These are phyloP conservation scores for Eupithecia subfuscata DNA, from an alignment of 2,888 invertebrate genomes.

Conservation along the genomic window DNA sequence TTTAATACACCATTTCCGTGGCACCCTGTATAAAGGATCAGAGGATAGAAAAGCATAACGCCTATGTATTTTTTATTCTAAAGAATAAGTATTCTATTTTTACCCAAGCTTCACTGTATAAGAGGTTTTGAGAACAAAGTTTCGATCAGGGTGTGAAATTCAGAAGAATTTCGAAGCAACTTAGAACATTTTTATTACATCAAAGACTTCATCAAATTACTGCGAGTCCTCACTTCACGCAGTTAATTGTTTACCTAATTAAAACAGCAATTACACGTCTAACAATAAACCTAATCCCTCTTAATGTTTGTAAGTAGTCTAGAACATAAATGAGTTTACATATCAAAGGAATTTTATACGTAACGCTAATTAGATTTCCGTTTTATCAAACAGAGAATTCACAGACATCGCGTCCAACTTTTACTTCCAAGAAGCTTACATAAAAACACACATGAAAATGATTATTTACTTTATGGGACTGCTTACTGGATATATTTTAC, in stretches of 20 bases:
- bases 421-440: slow-evolving; percentile 86
- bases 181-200: not conserved
- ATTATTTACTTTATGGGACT: slow-evolving; percentile 88
- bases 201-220: not conserved
- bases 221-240: not conserved
- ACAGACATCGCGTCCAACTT: slow-evolving; percentile 85
- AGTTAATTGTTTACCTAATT: slow-evolving; percentile 10
- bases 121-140: not conserved
- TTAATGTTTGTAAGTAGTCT: slow-evolving; percentile 13
- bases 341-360: slow-evolving; percentile 12
- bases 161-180: not conserved
- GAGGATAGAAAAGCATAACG: no score
- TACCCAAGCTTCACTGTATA: not conserved
- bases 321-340: slow-evolving; percentile 6
- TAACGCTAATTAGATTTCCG: slow-evolving; percentile 7
- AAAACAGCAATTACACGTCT: slow-evolving; percentile 14
- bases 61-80: no score
- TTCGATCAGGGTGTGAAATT: not conserved
- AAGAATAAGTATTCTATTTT: not conserved
- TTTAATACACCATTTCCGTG: no score
- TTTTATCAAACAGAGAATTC: slow-evolving; percentile 82
- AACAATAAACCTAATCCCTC: slow-evolving; percentile 16
- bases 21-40: no score
- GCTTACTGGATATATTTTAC: slow-evolving; percentile 86
- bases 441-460: slow-evolving; percentile 90